phyloP scores from a whole-genome alignment of 2,888 invertebrate species.

The Odontothrips loti region DNA sequence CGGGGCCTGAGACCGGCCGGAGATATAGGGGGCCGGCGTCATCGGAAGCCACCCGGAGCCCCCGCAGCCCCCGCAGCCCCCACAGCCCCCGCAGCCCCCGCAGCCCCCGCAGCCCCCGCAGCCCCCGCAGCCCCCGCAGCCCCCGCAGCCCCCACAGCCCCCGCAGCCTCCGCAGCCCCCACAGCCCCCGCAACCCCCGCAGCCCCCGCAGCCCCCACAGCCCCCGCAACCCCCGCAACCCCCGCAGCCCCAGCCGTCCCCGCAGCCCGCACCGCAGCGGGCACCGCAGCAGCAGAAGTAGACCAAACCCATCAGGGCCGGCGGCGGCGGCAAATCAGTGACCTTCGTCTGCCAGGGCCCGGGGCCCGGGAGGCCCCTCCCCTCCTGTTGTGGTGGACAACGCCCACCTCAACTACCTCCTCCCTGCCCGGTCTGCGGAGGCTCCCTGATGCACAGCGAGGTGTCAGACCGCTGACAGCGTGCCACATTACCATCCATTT shows the following conservation, averaged over 20 bases:
- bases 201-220: no score
- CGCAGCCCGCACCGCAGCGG: neutral
- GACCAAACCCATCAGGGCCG: no score
- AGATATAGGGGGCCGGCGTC: neutral
- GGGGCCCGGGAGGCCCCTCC: neutral
- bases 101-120: neutral
- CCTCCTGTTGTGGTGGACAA: neutral
- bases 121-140: neutral
- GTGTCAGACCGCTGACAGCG: no score
- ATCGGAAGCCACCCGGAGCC: neutral
- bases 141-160: no score
- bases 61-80: neutral
- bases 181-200: no score
- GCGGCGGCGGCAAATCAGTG: no score
- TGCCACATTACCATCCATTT: no score
- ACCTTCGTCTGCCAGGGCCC: neutral
- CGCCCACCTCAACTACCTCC: neutral
- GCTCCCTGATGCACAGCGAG: no score
- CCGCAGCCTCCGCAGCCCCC: no score
- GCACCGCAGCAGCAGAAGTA: neutral
- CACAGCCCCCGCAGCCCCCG: neutral
- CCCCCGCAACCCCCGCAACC: no score
- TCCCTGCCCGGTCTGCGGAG: neutral
- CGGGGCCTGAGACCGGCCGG: no score
- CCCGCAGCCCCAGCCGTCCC: no score